phyloP scores from a whole-genome alignment of 2,888 invertebrate species.

The Panzeria rudis region DNA sequence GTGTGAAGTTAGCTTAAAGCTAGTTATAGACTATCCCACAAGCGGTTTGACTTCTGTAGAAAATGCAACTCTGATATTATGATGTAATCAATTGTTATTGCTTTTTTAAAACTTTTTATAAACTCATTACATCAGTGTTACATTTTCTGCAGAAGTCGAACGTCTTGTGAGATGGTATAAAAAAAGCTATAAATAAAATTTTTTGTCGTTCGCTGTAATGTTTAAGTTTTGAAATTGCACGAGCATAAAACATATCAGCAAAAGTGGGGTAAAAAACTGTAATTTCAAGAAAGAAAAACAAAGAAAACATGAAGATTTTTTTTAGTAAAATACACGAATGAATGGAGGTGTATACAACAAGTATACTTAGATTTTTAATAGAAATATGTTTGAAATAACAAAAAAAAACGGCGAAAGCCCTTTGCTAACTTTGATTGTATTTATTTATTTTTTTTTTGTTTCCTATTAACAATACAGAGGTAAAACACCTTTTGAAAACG shows the following conservation, averaged over 20 bases:
- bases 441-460: constrained; percentile 24
- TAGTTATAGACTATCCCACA: too few relatives aligned
- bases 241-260: constrained; percentile 2
- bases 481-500: constrained; percentile 50
- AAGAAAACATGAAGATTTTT: constrained; percentile 44
- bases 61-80: too few relatives aligned
- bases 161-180: too few relatives aligned
- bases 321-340: constrained; percentile 19
- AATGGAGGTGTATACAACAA: constrained; percentile 25
- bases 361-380: constrained; percentile 24
- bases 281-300: constrained; percentile 5
- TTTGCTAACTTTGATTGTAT: constrained; percentile 54
- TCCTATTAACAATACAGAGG: constrained; percentile 50
- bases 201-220: neutral
- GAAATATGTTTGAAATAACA: constrained; percentile 25
- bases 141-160: too few relatives aligned
- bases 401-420: constrained; percentile 45
- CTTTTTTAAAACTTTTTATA: too few relatives aligned
- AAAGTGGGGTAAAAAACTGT: constrained; percentile 34
- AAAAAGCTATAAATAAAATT: neutral
- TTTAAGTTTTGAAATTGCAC: neutral
- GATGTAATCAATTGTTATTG: too few relatives aligned
- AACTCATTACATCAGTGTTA: too few relatives aligned
- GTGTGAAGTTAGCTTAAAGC: too few relatives aligned
- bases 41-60: too few relatives aligned